Conservation (phyloP, 2,888 invertebrate genomes). For the Mythimna ferrago region DNA sequence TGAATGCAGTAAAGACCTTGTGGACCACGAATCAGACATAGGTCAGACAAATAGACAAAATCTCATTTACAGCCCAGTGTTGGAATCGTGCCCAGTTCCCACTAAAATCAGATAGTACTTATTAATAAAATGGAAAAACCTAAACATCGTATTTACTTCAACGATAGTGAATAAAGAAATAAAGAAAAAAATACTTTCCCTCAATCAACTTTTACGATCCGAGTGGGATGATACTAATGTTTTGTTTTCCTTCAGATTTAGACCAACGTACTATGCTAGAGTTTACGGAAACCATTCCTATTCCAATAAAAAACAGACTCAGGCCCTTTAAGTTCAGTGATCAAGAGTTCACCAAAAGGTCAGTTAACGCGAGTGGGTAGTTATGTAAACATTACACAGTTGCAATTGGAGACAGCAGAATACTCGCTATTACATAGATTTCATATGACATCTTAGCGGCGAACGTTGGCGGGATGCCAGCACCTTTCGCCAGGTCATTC, state of each 20-base stretch:
- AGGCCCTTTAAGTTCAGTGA: slow-evolving; percentile 2
- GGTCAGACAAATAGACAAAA: slow-evolving; percentile 27
- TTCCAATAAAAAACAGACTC: slow-evolving; percentile 13
- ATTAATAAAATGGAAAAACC: slow-evolving; percentile 35
- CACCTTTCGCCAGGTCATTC: slow-evolving; percentile 82
- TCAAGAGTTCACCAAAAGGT: slow-evolving; percentile 22
- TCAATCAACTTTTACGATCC: slow-evolving; percentile 50
- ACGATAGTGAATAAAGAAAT: slow-evolving; percentile 36
- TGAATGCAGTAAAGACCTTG: slow-evolving; percentile 27
- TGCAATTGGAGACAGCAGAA: slow-evolving; percentile 64
- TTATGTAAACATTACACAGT: slow-evolving; percentile 65
- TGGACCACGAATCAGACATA: slow-evolving; percentile 12
- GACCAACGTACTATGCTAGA: slow-evolving; percentile 40
- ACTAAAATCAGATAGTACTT: slow-evolving; percentile 25
- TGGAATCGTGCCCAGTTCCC: slow-evolving; percentile 49
- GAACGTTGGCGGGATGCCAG: slow-evolving; percentile 75
- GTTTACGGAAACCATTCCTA: slow-evolving; percentile 36
- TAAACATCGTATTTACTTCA: slow-evolving; percentile 21
- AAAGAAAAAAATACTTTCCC: slow-evolving; percentile 35
- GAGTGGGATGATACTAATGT: slow-evolving; percentile 51
- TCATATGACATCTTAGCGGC: slow-evolving; percentile 54
- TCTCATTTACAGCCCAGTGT: slow-evolving; percentile 22
- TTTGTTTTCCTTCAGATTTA: slow-evolving; percentile 43
- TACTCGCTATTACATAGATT: slow-evolving; percentile 59
- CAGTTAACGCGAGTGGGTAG: slow-evolving; percentile 23